Conservation (phyloP, 1,140 invertebrate species). For the Neodiprion lecontei region DNA sequence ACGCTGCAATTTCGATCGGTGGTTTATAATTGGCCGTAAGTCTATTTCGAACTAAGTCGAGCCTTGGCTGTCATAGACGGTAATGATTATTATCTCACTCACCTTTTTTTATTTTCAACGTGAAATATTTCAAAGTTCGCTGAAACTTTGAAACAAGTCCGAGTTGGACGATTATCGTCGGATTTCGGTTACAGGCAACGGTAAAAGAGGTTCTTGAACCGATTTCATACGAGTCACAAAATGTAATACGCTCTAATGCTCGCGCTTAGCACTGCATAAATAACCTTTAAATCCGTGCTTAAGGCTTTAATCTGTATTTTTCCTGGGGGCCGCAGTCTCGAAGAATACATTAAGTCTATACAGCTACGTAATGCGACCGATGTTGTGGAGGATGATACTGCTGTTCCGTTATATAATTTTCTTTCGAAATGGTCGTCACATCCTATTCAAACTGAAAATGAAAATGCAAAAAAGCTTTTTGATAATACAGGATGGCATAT, state of each 20-base stretch:
- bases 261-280: conserved; percentile 62
- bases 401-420: too few relatives aligned
- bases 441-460: too few relatives aligned
- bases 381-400: too few relatives aligned
- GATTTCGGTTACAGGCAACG: background rate
- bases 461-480: too few relatives aligned
- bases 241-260: conserved; percentile 59
- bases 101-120: background rate
- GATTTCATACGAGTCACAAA: background rate
- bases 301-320: conserved; percentile 62
- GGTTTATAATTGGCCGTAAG: conserved; percentile 11
- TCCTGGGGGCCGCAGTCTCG: conserved; percentile 34
- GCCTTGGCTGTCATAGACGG: background rate
- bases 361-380: too few relatives aligned
- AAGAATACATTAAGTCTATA: conserved; percentile 53
- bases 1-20: conserved; percentile 10
- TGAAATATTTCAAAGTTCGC: too few relatives aligned
- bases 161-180: too few relatives aligned
- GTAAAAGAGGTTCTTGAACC: background rate
- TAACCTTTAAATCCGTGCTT: conserved; percentile 63
- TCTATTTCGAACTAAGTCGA: conserved; percentile 20
- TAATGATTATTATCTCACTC: background rate
- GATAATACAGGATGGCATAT: too few relatives aligned
- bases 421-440: too few relatives aligned
- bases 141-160: too few relatives aligned